phyloP scores from a whole-genome alignment of 2,113 vertebrate genomes.

The Brachyhypopomus gauderio region DNA sequence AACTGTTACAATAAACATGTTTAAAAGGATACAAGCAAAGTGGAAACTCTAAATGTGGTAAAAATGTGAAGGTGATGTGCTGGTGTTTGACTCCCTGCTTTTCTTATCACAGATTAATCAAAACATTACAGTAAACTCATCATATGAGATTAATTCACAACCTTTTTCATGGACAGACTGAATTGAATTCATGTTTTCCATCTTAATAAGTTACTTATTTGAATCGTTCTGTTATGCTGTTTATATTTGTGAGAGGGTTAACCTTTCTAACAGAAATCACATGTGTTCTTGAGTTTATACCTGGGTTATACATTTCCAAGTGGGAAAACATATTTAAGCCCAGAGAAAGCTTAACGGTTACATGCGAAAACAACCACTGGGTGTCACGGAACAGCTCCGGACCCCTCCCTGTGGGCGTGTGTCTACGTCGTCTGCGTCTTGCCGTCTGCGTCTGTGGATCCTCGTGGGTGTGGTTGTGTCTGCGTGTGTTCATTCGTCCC shows the following conservation, averaged over 20 bases:
- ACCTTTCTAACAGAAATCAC: constrained; percentile 38
- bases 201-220: neutral
- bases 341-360: constrained; percentile 41
- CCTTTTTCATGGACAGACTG: too few relatives aligned
- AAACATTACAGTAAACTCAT: neutral
- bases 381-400: rapidly evolving
- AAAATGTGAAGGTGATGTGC: constrained; percentile 63
- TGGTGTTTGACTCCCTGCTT: neutral
- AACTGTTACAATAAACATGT: constrained; percentile 32
- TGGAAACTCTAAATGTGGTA: constrained; percentile 54
- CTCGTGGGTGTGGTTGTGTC: too few relatives aligned
- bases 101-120: neutral
- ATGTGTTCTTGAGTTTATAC: constrained; percentile 21
- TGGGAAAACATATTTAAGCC: constrained; percentile 36
- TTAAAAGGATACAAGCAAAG: neutral
- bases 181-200: too few relatives aligned
- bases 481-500: too few relatives aligned
- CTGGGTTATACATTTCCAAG: constrained; percentile 13
- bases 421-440: rapidly evolving
- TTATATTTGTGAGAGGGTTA: neutral
- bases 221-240: neutral
- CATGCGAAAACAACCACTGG: constrained; percentile 8
- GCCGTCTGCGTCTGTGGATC: too few relatives aligned
- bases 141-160: neutral
- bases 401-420: rapidly evolving